phyloP scores from a whole-genome alignment of 2,113 vertebrate species.

The Sylvia atricapilla region DNA sequence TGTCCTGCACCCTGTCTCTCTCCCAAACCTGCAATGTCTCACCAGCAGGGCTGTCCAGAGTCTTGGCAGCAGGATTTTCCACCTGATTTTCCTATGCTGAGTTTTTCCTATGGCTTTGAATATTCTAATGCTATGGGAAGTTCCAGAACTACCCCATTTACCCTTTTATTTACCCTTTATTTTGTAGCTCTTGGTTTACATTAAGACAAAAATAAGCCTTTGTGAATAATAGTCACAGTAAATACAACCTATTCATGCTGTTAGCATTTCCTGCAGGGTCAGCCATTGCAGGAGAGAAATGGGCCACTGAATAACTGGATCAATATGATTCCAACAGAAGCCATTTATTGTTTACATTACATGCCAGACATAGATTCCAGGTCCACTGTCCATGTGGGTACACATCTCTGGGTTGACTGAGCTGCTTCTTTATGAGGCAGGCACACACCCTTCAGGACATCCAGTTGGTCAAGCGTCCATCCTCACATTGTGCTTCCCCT shows the following conservation, averaged over 20 bases:
- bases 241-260: not conserved
- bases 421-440: too few species aligned
- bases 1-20: not conserved
- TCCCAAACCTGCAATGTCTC: not conserved
- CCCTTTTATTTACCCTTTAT: not conserved
- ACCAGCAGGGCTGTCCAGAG: not conserved
- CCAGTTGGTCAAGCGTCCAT: too few species aligned
- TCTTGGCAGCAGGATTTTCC: not conserved
- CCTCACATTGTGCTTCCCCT: too few species aligned
- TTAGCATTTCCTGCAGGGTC: not conserved
- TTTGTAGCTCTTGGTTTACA: not conserved
- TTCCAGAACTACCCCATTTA: not conserved
- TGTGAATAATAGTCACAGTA: not conserved
- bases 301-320: too few species aligned
- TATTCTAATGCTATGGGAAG: not conserved
- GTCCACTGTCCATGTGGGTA: too few species aligned
- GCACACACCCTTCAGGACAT: too few species aligned
- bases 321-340: too few species aligned
- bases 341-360: too few species aligned
- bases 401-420: too few species aligned
- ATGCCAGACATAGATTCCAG: too few species aligned
- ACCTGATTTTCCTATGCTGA: not conserved
- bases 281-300: too few species aligned
- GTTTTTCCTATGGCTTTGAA: not conserved
- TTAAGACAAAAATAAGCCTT: not conserved